Base-by-base conservation (phyloP, 2,113 vertebrate species). In the Pyxicephalus adspersus region DNA sequence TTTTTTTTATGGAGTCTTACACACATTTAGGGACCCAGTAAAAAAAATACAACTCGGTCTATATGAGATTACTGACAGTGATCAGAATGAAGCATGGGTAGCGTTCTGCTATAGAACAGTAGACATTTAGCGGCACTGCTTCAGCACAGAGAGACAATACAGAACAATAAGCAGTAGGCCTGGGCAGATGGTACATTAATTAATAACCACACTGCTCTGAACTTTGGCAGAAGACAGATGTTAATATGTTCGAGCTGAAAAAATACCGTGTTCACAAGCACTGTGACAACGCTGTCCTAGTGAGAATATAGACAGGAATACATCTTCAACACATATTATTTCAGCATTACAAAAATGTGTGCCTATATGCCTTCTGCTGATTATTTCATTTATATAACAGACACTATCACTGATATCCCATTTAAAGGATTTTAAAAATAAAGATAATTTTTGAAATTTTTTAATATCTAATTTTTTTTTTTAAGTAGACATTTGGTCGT, bases 221-320 rank as follows among this genome's bases (percentile, higher is more conserved):
- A 73, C 79, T 64, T 81, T 81, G 79, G 70, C 79, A 81, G 79
- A 64, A 81, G 68, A 81, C 79, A 81, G 79, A 81, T 81, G 79
- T 81, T 81, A 72, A 26, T 64, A 81, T 81, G 79, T 81, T 73
- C 22, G 61, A 73, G 55, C 60, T 64, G 79, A 81, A 73, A 63
- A 66, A 73, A 80, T 71, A 63, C 61, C 50, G 55, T 81, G 79
- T 73, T 81, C 79, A 73, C 79, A 64, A 57, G 55, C 26, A 25
- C 16, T 74, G 60, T 51, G 64, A 64, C 50, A 81, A 73, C 38
- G 68, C 25, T 81, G 58, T 52, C 58, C 64, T 64, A 72, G 70
- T 81, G 68, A 54, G 71, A 55, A 45, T 28, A 61, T 31, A 31
- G 19, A 25, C 19, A 20, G 18, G 4, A 26, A 75, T 29, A 75